phyloP scores from a whole-genome alignment of 2,888 invertebrate genomes.

The Agrochola litura region DNA sequence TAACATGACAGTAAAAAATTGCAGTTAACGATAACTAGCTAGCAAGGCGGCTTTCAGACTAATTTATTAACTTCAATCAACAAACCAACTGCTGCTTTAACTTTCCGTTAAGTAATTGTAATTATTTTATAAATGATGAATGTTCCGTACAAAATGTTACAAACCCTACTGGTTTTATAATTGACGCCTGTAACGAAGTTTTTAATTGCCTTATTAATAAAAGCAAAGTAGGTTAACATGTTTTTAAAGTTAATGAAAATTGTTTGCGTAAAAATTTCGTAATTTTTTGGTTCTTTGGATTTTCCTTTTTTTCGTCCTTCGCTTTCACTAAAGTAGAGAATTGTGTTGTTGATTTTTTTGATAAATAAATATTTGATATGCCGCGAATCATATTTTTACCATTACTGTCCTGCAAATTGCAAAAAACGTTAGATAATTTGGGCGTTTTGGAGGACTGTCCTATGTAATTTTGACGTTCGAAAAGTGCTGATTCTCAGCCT shows the following conservation, averaged over 20 bases:
- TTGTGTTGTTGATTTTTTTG: too few relatives aligned
- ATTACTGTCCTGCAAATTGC: too few relatives aligned
- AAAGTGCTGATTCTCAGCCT: too few relatives aligned
- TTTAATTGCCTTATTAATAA: slow-evolving; percentile 24
- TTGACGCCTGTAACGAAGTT: slow-evolving; percentile 22
- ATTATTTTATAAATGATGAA: slow-evolving; percentile 35
- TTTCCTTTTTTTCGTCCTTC: neutral
- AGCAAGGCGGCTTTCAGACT: neutral
- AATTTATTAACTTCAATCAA: slow-evolving; percentile 15
- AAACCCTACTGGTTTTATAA: slow-evolving; percentile 25
- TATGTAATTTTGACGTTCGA: too few relatives aligned
- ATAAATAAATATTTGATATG: too few relatives aligned
- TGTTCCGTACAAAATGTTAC: slow-evolving; percentile 20
- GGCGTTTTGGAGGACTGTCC: too few relatives aligned
- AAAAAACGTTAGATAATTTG: too few relatives aligned
- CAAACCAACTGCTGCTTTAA: neutral
- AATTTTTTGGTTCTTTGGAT: neutral
- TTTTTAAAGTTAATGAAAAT: slow-evolving; percentile 1
- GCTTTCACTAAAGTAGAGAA: too few relatives aligned
- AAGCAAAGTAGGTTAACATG: slow-evolving; percentile 2
- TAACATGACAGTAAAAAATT: slow-evolving; percentile 7
- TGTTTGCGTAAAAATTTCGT: neutral
- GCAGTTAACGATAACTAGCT: neutral
- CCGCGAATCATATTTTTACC: too few relatives aligned
- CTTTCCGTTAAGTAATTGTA: slow-evolving; percentile 1